Conservation (phyloP, 92 coral and sea anemone species). For the Actinernus sp. region DNA sequence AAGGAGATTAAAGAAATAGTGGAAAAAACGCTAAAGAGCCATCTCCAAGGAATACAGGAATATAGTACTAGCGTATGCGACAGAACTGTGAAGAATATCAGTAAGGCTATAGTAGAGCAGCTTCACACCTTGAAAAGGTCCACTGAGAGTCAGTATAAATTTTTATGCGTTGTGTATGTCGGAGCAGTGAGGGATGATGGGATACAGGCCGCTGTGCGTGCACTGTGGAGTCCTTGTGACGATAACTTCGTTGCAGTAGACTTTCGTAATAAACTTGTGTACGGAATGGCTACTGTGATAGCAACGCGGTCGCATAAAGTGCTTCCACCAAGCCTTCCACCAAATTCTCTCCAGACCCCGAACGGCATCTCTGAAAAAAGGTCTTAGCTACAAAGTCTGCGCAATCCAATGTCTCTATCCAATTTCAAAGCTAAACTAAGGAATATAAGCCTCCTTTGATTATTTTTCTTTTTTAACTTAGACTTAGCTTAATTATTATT, state of each 20-base stretch:
- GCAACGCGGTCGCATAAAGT: too few species aligned
- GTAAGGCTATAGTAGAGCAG: constrained; percentile 11
- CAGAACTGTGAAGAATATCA: neutral
- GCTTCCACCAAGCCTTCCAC: too few species aligned
- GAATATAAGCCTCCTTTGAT: too few species aligned
- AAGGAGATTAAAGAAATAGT: constrained; percentile 7
- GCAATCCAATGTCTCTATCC: too few species aligned
- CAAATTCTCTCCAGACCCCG: too few species aligned
- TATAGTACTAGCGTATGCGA: constrained; percentile 10
- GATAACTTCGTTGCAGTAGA: constrained; percentile 58
- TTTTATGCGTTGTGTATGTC: constrained; percentile 61
- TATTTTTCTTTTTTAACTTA: too few species aligned
- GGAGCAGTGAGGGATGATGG: constrained; percentile 70
- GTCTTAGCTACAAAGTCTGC: too few species aligned
- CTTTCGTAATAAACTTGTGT: constrained; percentile 42
- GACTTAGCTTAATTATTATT: too few species aligned
- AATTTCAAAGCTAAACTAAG: too few species aligned
- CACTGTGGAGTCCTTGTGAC: constrained; percentile 64
- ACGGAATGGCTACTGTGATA: constrained; percentile 53
- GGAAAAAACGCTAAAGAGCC: neutral
- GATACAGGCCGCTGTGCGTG: constrained; percentile 46
- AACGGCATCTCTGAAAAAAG: too few species aligned
- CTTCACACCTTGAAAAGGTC: constrained; percentile 9
- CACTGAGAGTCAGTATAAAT: constrained; percentile 26
- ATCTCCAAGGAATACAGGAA: constrained; percentile 3